Evolutionary conservation across 2,888 invertebrate genomes (phyloP).

Genomic region (Lampropteryx suffumata): DNA sequence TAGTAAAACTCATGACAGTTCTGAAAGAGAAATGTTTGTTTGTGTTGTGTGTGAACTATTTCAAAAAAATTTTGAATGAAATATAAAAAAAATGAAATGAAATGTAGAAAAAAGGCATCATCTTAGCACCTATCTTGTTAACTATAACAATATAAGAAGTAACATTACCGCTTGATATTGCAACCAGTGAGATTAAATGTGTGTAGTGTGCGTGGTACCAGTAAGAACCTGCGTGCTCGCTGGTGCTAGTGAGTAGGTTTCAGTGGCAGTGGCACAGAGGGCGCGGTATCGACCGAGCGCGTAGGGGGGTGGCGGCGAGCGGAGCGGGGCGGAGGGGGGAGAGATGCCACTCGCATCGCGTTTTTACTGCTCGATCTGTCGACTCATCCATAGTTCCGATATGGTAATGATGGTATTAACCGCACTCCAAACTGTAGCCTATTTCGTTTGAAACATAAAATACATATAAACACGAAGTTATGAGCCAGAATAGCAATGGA

Average conservation of each 20-base stretch:
- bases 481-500: no score
- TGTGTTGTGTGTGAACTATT: no score
- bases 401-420: background rate
- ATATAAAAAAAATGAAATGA: no score
- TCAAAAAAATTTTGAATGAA: no score
- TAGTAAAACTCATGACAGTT: no score
- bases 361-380: background rate
- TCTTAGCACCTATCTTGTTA: no score
- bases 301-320: slow-evolving; percentile 1
- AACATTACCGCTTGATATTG: no score
- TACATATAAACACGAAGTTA: background rate
- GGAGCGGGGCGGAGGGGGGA: background rate
- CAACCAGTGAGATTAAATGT: no score
- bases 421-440: background rate
- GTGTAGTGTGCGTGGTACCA: background rate
- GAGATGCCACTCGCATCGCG: background rate
- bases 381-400: slow-evolving; percentile 6
- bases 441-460: background rate
- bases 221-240: background rate
- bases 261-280: background rate
- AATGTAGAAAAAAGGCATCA: no score
- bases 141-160: no score
- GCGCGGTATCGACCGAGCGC: slow-evolving; percentile 13
- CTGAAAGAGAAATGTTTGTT: no score
- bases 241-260: background rate